A percentile compares a stretch with the other conserved stretches of the same genome.
Evolutionary conservation across 2,797 vertebrate genomes (phyloP).

Genomic region (Crypturellus tataupa): DNA sequence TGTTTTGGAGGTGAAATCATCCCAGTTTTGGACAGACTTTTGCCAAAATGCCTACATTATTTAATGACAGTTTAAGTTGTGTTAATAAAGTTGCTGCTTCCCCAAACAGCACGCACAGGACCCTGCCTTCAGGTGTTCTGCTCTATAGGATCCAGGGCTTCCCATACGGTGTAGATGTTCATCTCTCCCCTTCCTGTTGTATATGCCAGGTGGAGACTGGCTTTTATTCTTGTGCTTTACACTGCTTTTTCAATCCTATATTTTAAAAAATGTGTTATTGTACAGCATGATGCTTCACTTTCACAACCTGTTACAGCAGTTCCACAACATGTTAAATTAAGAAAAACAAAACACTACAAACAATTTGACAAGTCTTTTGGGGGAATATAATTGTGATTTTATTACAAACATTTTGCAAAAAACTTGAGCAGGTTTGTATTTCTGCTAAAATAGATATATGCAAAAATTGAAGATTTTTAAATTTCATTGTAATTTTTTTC

Average conservation of each 20-base stretch:
- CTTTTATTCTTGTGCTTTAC: background rate
- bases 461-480: background rate
- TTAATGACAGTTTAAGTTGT: background rate
- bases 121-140: background rate
- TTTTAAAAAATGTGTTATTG: background rate
- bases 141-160: background rate
- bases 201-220: background rate
- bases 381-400: background rate
- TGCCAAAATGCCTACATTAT: background rate
- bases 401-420: background rate
- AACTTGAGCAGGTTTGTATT: background rate
- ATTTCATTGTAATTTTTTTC: background rate
- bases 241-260: background rate
- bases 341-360: background rate
- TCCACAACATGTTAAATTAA: background rate
- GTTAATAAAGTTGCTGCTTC: background rate
- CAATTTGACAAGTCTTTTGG: background rate
- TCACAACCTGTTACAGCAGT: background rate
- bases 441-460: background rate
- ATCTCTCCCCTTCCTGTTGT: background rate
- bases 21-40: background rate
- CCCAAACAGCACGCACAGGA: fast-evolving
- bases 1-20: background rate
- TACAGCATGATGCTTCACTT: background rate
- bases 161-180: background rate